Percentiles rank a stretch among this genome's conserved stretches.
Evolutionary conservation across 2,888 invertebrate genomes (phyloP).

Genomic region (Caenorhabditis doughertyi): DNA sequence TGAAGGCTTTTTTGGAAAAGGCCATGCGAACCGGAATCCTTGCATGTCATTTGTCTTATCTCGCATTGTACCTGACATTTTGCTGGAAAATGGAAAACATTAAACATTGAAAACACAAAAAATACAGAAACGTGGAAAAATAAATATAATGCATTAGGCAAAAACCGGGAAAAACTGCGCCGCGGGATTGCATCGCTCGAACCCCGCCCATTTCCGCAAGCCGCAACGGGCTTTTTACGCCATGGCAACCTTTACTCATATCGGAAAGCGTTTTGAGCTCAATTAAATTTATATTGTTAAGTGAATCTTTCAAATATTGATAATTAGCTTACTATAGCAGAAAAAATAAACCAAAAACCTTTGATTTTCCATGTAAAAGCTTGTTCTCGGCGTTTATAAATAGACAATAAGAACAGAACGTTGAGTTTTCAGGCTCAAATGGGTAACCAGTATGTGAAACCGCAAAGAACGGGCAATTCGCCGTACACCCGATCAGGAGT

Average conservation of each 20-base stretch:
- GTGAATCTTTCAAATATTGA: too few relatives aligned
- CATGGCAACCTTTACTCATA: conserved; percentile 36
- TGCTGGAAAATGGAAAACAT: conserved; percentile 24
- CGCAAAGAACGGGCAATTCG: conserved; percentile 77
- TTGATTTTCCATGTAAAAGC: neutral
- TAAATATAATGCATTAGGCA: neutral
- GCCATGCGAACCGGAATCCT: conserved; percentile 80
- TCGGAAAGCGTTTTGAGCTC: neutral
- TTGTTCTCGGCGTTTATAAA: too few relatives aligned
- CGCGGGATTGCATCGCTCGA: conserved; percentile 26
- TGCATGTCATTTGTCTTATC: conserved; percentile 62
- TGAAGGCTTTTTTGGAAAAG: conserved; percentile 77
- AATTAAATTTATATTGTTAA: too few relatives aligned
- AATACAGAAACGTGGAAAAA: conserved; percentile 16
- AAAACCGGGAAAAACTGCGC: conserved; percentile 30
- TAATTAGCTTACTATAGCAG: too few relatives aligned
- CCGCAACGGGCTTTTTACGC: conserved; percentile 58
- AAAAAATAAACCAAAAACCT: too few relatives aligned
- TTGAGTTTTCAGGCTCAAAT: conserved; percentile 63
- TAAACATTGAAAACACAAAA: neutral
- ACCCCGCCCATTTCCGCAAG: conserved; percentile 47
- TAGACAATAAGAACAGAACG: too few relatives aligned
- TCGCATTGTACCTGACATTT: conserved; percentile 70
- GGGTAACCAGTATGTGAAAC: conserved; percentile 81
- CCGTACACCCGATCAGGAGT: conserved; percentile 81